Base-by-base conservation (phyloP, 2,888 invertebrate genomes). In the Aphodius sticticus region DNA sequence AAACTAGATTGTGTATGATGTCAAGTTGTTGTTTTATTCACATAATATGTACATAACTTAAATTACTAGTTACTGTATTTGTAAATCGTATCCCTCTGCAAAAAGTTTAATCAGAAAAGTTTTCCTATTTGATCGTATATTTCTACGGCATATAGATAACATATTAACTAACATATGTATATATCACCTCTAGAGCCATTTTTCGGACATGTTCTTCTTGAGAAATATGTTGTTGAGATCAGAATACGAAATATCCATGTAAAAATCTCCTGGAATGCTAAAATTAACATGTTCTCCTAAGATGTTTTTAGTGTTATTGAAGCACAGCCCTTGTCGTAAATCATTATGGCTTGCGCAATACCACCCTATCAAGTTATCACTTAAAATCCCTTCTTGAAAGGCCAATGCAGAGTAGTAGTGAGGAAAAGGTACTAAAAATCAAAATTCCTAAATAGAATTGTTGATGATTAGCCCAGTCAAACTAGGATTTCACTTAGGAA, bases 201-300 rank as follows among this genome's bases (percentile, higher is more conserved):
- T 53, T 53, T 5, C 53, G 7, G 6, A 53, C 6, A 7, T 9
- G 4, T 2, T 9, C 53, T 5, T 53, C 53, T 53, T 0, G 2
- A 53, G 4, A 53, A 53, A 53, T 5, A 53, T 12, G 1, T 53
- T 53, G 12, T 3, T 9, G 1, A 53, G 12, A 53, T 53, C 53
- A 53, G 7, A 7, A 53, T 53, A 53, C 1, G 53, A 53, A 6
- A 74, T 26, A 6, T 74, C 36, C n/a, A 74, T 26, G 74, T 6
- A 16, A 35, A 36, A 74, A 74, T 35, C n/a, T 1, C 74, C 74
- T 15, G 14, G 12, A 7, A 26, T 35, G n/a, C 4, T 36, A 74
- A 74, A 74, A 35, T 74, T 36, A 74, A 74, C 74, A 7, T 74
- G 26, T 74, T 74, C 36, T 7, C 35, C 74, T 37, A 74, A 74